Base-by-base conservation (phyloP, 2,797 vertebrate species). In the Chromis chromis region DNA sequence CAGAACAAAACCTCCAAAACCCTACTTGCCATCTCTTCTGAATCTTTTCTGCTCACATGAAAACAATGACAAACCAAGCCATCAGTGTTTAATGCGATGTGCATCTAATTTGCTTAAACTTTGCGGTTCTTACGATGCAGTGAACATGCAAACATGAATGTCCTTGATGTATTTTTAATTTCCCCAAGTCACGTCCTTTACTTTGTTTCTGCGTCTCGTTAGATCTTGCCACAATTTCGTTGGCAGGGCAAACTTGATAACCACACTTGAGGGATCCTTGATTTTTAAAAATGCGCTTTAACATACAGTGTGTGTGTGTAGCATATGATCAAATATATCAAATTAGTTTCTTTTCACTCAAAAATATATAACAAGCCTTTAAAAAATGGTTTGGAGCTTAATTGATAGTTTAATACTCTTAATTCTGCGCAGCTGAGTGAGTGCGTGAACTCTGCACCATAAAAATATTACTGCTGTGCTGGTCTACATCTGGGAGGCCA, bases 401-500 rank as follows among this genome's bases (percentile, higher is more conserved):
- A 40, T 22, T 46, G 46, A 83, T 59, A 40, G 16, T 25, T 56
- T 36, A n/a, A 31, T 58, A 55, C 9, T 67, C 58, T 46, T 78
- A 22, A 40, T 73, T 76, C 40, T 62, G 36, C 75, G 54, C 69
- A 65, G 65, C 65, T 49, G 52, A 84, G 76, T 65, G 65, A 80
- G 48, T 76, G 59, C 21, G 9, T 79, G 61, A 85, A 81, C 68
- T 59, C 69, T 71, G 79, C 68, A 76, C 74, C 70, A 74, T 90
- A 84, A 89, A 86, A 88, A 72, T 28, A 74, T 83, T 82, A 76
- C 79, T 63, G 78, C 82, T 68, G 63, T 80, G 77, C 83, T 88
- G 83, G 54, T 88, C 79, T 87, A 76, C 87, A 91, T 89, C 85
- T 84, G 84, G 69, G 80, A 89, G 79, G 86, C 80, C 86, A 33